phyloP scores from a whole-genome alignment of 1,140 invertebrate species.

The Trypoxylus dichotomus region DNA sequence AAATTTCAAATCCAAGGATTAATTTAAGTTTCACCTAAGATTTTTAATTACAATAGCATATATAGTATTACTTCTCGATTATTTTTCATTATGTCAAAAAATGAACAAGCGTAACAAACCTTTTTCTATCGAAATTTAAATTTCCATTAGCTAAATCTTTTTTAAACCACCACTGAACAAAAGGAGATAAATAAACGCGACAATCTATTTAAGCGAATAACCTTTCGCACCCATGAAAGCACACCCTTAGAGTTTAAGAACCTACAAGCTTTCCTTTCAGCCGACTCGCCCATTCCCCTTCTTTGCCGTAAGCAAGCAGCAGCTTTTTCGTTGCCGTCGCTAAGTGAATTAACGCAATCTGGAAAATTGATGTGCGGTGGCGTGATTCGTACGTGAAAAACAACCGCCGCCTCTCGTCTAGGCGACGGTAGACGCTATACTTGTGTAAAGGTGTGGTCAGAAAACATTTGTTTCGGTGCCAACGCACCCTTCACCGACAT shows the following conservation, averaged over 20 bases:
- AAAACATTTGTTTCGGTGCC: not conserved
- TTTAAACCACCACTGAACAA: too few species aligned
- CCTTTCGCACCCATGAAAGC: too few species aligned
- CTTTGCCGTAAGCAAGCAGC: not conserved
- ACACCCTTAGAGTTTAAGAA: not conserved
- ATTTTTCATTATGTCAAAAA: too few species aligned
- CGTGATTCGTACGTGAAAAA: conserved; percentile 2
- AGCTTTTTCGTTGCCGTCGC: not conserved
- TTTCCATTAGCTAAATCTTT: too few species aligned
- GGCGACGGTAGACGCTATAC: not conserved
- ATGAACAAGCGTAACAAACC: too few species aligned
- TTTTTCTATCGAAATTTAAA: too few species aligned
- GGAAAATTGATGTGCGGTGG: not conserved
- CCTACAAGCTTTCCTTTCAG: not conserved
- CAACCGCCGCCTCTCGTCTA: not conserved
- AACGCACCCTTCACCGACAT: not conserved
- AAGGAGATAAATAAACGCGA: too few species aligned
- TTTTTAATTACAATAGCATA: too few species aligned
- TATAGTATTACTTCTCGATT: too few species aligned
- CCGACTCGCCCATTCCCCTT: not conserved
- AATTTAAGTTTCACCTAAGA: too few species aligned
- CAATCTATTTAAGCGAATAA: too few species aligned
- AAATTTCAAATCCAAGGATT: too few species aligned
- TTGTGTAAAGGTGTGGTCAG: not conserved
- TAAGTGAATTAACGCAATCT: conserved; percentile 3